Percentiles rank a stretch among this genome's conserved stretches.
These are phyloP conservation scores for Gyps fulvus DNA, from an alignment of 2,113 vertebrate species.

Conservation along the genomic window DNA sequence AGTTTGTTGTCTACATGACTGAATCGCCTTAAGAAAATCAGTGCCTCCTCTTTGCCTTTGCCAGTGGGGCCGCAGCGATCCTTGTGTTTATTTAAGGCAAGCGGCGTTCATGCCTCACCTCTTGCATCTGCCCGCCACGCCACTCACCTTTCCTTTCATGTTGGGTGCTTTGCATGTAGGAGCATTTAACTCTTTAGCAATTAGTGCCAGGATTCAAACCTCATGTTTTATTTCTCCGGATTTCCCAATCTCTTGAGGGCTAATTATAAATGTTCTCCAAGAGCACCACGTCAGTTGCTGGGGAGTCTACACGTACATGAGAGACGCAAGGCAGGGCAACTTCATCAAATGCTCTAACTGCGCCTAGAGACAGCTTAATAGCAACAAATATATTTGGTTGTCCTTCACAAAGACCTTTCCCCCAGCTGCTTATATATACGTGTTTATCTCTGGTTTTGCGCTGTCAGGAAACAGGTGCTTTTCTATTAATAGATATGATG, in stretches of 20 bases:
- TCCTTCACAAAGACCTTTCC: conserved; percentile 68
- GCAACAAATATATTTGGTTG: conserved; percentile 35
- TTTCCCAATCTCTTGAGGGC: conserved; percentile 40
- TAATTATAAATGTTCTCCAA: conserved; percentile 26
- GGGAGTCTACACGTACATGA: neutral
- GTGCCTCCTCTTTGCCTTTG: conserved; percentile 48
- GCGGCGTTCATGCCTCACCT: neutral
- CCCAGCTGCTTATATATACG: conserved; percentile 58
- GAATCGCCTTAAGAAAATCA: conserved; percentile 6
- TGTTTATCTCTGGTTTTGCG: conserved; percentile 30
- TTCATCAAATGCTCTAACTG: neutral
- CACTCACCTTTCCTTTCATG: neutral
- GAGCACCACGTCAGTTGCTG: neutral
- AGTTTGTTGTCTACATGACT: conserved; percentile 45
- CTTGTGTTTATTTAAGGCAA: neutral
- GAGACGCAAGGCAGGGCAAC: neutral
- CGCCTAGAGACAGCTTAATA: neutral
- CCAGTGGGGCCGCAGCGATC: neutral
- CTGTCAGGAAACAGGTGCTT: conserved; percentile 80
- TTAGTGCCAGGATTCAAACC: neutral
- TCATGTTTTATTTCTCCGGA: neutral
- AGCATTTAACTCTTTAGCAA: conserved; percentile 41
- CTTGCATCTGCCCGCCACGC: neutral
- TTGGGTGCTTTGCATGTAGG: neutral
- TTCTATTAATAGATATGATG: conserved; percentile 71